A percentile compares a stretch with the other conserved stretches of the same genome.
These are phyloP conservation scores for Pseudachorutes palmiensis DNA, from an alignment of 1,140 invertebrate species.

Conservation along the genomic window DNA sequence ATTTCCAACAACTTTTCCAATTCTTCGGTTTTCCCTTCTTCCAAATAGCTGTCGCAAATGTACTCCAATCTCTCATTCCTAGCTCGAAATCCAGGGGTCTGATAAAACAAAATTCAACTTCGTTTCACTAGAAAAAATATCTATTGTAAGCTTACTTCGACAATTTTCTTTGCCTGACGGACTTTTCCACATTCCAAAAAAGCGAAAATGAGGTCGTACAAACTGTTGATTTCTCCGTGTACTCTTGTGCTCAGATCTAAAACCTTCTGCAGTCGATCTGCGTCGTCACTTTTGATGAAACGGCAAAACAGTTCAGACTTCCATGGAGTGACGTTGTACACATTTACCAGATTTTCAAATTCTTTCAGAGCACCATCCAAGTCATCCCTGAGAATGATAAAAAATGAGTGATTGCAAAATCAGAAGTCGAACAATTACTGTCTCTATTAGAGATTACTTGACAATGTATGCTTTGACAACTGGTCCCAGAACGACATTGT, in stretches of 20 bases:
- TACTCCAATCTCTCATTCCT: constrained; percentile 50
- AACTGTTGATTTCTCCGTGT: constrained; percentile 69
- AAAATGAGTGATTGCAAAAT: constrained; percentile 1
- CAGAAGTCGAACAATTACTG: no score
- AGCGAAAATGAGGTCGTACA: constrained; percentile 68
- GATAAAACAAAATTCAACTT: constrained; percentile 1
- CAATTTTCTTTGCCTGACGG: constrained; percentile 67
- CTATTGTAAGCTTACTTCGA: constrained; percentile 50
- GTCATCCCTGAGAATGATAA: constrained; percentile 48
- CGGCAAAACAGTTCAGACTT: constrained; percentile 60
- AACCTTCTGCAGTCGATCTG: constrained; percentile 61
- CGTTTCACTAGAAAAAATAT: no score
- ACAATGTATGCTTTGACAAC: constrained; percentile 60
- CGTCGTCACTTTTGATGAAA: constrained; percentile 65
- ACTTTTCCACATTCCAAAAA: constrained; percentile 69
- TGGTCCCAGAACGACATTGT: constrained; percentile 57
- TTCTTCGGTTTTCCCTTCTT: constrained; percentile 55
- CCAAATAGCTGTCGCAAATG: constrained; percentile 51
- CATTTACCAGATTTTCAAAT: constrained; percentile 58
- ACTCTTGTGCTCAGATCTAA: constrained; percentile 66
- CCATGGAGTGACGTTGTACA: constrained; percentile 58
- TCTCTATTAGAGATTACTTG: constrained; percentile 47
- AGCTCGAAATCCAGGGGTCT: constrained; percentile 59
- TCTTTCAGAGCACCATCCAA: constrained; percentile 55
- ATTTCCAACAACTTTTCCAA: constrained; percentile 64